Evolutionary conservation across 1,140 invertebrate genomes (phyloP), one percentile per base, ranked within the genome.

Genomic region (Tetraneura akinire): DNA sequence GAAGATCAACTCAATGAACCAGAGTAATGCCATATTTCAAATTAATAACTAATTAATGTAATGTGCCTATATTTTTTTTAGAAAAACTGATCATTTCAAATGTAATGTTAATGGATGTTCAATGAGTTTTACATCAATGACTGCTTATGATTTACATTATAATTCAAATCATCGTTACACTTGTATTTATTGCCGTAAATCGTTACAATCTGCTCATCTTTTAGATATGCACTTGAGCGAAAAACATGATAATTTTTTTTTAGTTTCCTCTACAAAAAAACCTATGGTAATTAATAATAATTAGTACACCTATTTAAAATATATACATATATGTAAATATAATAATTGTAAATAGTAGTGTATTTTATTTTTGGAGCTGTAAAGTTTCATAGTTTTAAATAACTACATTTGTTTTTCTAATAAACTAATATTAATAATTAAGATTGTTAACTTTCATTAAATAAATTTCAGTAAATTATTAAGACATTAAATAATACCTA

Each of bases 111-210:
- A 78, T n/a, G 74, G 74, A 23, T 78, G 74, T 29, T n/a, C 1
- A 9, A 11, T 29, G n/a, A n/a, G 0, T 62, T 78, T 78, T 21
- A 62, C 74, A 6, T 78, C 74, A 18, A 60, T 62, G 37, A 9
- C 32, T 3, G 51, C 37, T 37, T 78, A 78, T 0, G 37, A 57
- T n/a, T 60, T 1, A 29, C 74, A 78, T 78, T 78, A 78, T 11
- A 78, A 78, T 60, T 62, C 74, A 26, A 78, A 60, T 47, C 74
- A 78, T 78, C 74, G 74, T 45, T 78, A 78, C 10, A 47, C 74
- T 45, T 78, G 74, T 16, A 23, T 26, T 60, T 47, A 62, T 23
- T 78, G 74, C 26, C 74, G 74, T 18, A 78, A 62, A 26, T 10
- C 47, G 26, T 62, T 78, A n/a, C 74, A 78, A 18, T 78, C 74